These are phyloP conservation scores for Stichopus chloronotus DNA, from an alignment of 35 echinoderm and acorn worm genomes.

Conservation along the genomic window DNA sequence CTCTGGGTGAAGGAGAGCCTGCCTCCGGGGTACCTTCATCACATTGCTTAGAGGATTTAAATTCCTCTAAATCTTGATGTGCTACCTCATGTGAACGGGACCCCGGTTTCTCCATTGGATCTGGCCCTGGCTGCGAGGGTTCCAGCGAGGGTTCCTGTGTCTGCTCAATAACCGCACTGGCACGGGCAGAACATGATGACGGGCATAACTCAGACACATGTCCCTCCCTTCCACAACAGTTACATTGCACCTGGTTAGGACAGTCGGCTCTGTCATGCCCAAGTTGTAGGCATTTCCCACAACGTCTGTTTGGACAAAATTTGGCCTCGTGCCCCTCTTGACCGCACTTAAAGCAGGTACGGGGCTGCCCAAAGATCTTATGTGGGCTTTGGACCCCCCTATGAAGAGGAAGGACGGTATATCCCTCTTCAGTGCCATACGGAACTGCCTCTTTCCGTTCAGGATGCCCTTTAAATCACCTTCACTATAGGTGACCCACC, in stretches of 20 bases:
- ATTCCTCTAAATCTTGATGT: no score
- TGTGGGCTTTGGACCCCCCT: neutral
- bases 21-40: no score
- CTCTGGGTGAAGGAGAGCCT: no score
- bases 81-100: no score
- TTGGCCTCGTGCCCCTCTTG: conserved; percentile 2
- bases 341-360: conserved; percentile 22
- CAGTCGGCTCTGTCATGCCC: neutral
- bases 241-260: neutral
- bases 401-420: neutral
- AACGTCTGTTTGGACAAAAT: neutral
- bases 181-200: neutral
- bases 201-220: neutral
- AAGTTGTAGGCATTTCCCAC: neutral
- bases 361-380: neutral
- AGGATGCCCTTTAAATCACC: neutral
- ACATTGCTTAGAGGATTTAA: no score
- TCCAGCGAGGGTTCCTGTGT: no score
- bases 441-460: no score
- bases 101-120: no score
- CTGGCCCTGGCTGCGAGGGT: no score
- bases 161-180: no score
- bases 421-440: neutral
- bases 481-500: neutral
- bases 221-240: neutral